Base-by-base conservation (phyloP, 2,797 vertebrate species). In the Diplodus puntazzo region DNA sequence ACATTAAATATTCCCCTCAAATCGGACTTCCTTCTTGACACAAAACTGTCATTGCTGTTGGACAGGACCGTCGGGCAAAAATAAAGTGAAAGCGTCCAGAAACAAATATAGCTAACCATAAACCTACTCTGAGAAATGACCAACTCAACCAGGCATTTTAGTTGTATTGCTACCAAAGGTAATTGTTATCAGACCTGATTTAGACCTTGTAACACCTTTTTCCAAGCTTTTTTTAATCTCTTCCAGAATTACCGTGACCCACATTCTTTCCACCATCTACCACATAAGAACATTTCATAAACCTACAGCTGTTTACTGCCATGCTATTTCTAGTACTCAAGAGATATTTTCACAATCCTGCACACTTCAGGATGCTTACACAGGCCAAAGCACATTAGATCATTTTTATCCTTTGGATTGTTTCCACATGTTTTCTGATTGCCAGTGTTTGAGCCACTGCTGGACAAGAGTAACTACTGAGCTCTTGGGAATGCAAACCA, bases 261-360 rank as follows among this genome's bases (percentile, higher is more conserved):
- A 4, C 14, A 11, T 1, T 48, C 20, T 53, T 64, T 14, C 73
- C 34, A n/a, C 39, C 54, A 30, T 39, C 39, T 39, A 39, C 39
- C 10, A 39, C 39, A 39, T 11, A 39, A 39, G 39, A 39, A 49
- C 71, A 11, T 12, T 54, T 50, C 48, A 64, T 72, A 48, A 68
- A 77, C 34, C 18, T 3, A 2, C 49, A 25, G 5, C 21, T 75
- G 17, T 80, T 66, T 57, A 74, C 54, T 69, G 54, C 20, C 25
- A 0, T n/a, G 7, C 43, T 62, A 16, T 60, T 71, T 59, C 70
- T 75, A 64, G 71, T 14, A 34, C 59, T 55, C 45, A 1, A 50
- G 34, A 69, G 65, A 34, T 48, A 21, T 55, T 69, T 65, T 55
- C 49, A 46, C n/a, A 1, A 59, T 62, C 46, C 27, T 17, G 52